Evolutionary conservation across 2,113 vertebrate species (phyloP).

Genomic region (Sitta europaea): DNA sequence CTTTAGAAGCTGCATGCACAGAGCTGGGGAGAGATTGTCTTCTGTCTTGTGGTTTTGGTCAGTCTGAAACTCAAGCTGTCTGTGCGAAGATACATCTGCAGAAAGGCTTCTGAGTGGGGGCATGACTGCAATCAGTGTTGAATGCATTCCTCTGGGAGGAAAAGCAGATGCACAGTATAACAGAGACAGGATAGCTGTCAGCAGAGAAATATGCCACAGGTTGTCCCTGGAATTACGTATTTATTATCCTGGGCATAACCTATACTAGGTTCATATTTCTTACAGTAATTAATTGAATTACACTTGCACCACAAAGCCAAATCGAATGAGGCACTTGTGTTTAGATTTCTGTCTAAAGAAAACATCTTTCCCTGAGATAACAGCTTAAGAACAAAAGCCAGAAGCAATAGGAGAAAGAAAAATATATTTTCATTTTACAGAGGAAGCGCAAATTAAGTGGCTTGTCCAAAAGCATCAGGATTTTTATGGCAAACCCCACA

Average conservation of each 20-base stretch:
- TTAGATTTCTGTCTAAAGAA: neutral
- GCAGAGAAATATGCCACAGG: neutral
- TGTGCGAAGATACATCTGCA: neutral
- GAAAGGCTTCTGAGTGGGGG: neutral
- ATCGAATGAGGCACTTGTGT: neutral
- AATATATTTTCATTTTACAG: neutral
- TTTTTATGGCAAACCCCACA: neutral
- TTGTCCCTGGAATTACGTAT: neutral
- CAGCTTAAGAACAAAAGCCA: neutral
- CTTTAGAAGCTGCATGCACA: neutral
- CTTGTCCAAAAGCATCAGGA: neutral
- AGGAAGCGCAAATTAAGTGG: neutral
- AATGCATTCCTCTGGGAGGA: constrained; percentile 10
- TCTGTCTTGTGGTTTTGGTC: neutral
- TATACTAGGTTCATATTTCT: constrained; percentile 10
- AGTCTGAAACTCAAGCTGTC: neutral
- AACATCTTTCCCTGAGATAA: neutral
- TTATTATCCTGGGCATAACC: neutral
- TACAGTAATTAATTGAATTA: constrained; percentile 41
- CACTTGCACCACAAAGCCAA: neutral
- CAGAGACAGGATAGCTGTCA: neutral
- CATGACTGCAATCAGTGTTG: neutral
- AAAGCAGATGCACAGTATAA: neutral
- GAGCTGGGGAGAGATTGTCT: neutral
- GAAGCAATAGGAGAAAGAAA: neutral